Percentiles rank a stretch among this genome's conserved stretches.
Evolutionary conservation across 2,113 vertebrate species (phyloP).

Genomic region (Lates calcarifer): DNA sequence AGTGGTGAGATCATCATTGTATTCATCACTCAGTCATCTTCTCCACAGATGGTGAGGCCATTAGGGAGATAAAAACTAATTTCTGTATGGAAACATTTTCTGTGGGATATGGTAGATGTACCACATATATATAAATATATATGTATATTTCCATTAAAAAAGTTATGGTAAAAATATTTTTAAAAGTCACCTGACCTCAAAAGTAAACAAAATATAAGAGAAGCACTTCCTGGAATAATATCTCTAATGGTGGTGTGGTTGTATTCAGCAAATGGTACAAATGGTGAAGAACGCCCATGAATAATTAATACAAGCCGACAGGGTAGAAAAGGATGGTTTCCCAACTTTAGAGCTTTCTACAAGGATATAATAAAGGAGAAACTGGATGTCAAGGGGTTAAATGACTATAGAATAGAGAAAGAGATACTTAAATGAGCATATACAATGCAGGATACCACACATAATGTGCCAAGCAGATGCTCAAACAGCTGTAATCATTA

Average conservation of each 20-base stretch:
- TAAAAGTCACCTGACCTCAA: background rate
- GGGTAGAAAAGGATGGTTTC: background rate
- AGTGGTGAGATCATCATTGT: constrained; percentile 62
- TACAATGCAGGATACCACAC: constrained; percentile 5
- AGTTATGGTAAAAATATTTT: background rate
- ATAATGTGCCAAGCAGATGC: constrained; percentile 65
- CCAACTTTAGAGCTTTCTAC: background rate
- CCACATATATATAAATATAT: too few species aligned
- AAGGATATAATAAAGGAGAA: background rate
- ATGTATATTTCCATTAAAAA: constrained; percentile 5
- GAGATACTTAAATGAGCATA: background rate
- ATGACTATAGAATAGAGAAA: background rate
- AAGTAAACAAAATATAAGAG: background rate
- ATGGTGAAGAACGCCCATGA: background rate
- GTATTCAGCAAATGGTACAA: background rate
- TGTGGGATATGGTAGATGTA: constrained; percentile 3
- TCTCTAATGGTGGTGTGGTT: background rate
- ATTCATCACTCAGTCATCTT: constrained; percentile 60
- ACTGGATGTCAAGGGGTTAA: background rate
- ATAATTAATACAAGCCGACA: background rate
- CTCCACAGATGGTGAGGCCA: constrained; percentile 66
- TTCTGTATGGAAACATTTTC: constrained; percentile 17
- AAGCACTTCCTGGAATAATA: background rate
- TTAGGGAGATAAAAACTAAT: constrained; percentile 49
- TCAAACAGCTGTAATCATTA: constrained; percentile 64